Evolutionary conservation across 2,797 vertebrate genomes (phyloP), one percentile per base, ranked within the genome.

Genomic region (Hydrocynus forskahlii): DNA sequence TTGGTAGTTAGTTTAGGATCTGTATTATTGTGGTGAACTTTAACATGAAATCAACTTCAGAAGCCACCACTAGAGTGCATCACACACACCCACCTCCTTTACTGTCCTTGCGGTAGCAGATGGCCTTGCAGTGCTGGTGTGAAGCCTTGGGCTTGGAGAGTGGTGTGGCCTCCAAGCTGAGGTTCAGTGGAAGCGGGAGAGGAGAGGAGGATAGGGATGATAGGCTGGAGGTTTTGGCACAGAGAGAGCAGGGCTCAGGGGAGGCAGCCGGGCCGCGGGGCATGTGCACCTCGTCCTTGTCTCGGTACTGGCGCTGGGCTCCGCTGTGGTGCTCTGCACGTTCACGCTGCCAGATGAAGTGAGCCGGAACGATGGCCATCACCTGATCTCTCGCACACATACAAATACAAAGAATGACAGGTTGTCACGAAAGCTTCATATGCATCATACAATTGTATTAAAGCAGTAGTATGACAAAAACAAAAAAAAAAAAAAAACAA

Each of bases 311-410:
- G 68, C 97, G 93, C 80, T 94, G 87, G 7, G 97, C 97, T 3
- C 97, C 97, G 0, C 97, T 96, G 89, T 99, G 97, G 85, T 95
- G 93, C 78, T 88, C 78, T 0, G 95, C 94, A 2, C 97, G 94
- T 84, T 95, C 94, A 6, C 96, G 93, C 87, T 96, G 95, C 98
- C 98, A 99, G 83, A 93, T 87, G 0, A 93, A 95, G 87, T 99
- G 97, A 67, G 94, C 92, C 52, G 97, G 95, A 80, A 95, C 92
- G 3, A 99, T 97, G 81, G 95, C 97, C 95, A 99, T 99, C 86
- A 99, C 96, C 98, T 99, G n/a, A 1, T 78, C 43, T 80, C 79
- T 78, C 6, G 73, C 81, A 80, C 14, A 57, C 4, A 83, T 0
- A 52, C 45, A 48, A 48, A 48, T 48, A 48, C 45, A 52, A 13